Evolutionary conservation across 30 jellyfish, hydroid and myxozoan genomes (phyloP), one percentile per base, ranked within the genome.

Genomic region (Calvadosia cruxmelitensis): DNA sequence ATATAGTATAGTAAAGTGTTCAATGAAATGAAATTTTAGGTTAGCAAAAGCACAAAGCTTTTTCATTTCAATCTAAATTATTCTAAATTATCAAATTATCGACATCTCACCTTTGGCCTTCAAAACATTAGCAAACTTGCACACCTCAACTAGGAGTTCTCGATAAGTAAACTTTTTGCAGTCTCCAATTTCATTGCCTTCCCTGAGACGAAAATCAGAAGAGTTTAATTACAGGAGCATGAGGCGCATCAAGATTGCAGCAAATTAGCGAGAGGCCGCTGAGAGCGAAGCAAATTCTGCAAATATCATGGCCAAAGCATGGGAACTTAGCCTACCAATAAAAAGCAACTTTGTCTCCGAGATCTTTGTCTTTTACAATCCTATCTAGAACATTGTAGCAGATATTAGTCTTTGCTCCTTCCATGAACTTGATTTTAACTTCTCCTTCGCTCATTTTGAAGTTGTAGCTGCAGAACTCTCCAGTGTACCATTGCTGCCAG

Each of bases 361-460:
- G 72, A 25, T 66, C 66, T 34, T 80, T 80, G 1, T 87, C 94
- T 27, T 71, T 63, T 31, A 72, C 93, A 34, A 66, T 78, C 42
- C 94, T 68, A 31, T 87, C 97, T 68, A 87, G 71, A 5, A 87
- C 93, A 81, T 87, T 87, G 81, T 87, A 87, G 68, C 97, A 80
- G 27, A 87, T 80, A 69, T 87, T 87, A 23, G 97, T 87, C 72
- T 87, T 80, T 71, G 92, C 97, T 25, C 97, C 97, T 49, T 87
- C 94, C 97, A 87, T 87, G 81, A 87, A 87, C 77, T 87, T 87
- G 31, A 87, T 65, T 24, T 50, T 74, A 31, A 87, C 50, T 29
- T 83, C 80, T 7, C 97, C 97, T 28, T 80, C 62, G 1, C 74
- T 66, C 65, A 72, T 62, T 33, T 87, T 82, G 66, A 87, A 87